Base-by-base conservation (phyloP, 2,888 invertebrate genomes). In the Xanthia icteritia region DNA sequence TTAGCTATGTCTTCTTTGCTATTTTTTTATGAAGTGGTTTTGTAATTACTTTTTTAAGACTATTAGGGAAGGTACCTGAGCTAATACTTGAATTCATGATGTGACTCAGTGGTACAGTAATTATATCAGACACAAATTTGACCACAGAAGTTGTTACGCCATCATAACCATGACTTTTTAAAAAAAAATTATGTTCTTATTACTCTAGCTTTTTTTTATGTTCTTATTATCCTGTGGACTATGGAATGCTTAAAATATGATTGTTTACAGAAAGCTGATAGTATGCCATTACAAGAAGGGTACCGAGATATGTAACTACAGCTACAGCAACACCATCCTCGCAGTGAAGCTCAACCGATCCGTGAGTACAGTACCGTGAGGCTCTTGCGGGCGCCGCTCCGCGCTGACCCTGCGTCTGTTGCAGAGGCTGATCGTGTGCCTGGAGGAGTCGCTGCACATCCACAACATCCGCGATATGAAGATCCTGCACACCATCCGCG, bases 381-480 rank as follows among this genome's bases (percentile, higher is more conserved):
- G 17, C 17, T 4, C 6, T n/a, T 6, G n/a, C 11, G n/a, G 17
- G 36, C 11, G 11, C 36, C 51, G 71, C 27, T 15, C 60, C 13
- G 8, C 72, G 68, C 76, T 70, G 2, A 68, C 31, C 48, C 15
- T 27, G 56, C 31, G 23, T 67, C 48, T 71, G 76, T 88, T 92
- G 67, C 97, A 98, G 98, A 97, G 99, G 92, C 97, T 99, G 94
- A 98, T 99, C 87, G 99, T 99, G 88, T 99, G 99, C 94, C 97
- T 99, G 91, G 99, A 99, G 96, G 99, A 99, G 95, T 99, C 99
- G 89, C 97, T 99, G 88, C 99, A 99, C 96, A 99, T 99, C 93
- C 99, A 99, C 97, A 99, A 99, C 97, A 99, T 99, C 92, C 98
- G 98, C 90, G 99, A 99, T 95, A 99, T 99, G 99, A 99, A 99